Conservation (phyloP, 2,113 vertebrate genomes). For the Tichodroma muraria region DNA sequence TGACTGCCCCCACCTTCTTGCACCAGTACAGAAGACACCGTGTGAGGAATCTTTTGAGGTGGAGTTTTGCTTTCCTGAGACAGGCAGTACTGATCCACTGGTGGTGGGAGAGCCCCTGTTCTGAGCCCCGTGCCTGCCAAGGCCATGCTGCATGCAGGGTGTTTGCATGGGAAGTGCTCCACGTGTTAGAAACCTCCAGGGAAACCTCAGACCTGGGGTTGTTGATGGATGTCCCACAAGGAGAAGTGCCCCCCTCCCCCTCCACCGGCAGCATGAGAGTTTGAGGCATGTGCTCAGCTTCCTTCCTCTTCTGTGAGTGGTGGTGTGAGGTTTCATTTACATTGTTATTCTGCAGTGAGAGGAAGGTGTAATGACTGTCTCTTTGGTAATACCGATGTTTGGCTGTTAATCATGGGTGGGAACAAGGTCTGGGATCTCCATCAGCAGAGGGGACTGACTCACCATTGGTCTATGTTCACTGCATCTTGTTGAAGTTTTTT, state of each 20-base stretch:
- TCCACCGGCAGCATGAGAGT: rapidly evolving
- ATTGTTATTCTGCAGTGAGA: background rate
- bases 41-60: background rate
- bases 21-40: background rate
- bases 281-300: conserved; percentile 3
- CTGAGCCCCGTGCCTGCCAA: background rate
- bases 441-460: conserved; percentile 2
- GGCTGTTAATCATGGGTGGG: background rate
- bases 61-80: background rate
- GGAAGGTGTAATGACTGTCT: background rate
- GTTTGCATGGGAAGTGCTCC: background rate
- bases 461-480: background rate
- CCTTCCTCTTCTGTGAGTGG: background rate
- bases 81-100: background rate
- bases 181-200: background rate
- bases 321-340: background rate
- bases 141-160: background rate
- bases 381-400: background rate
- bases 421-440: background rate
- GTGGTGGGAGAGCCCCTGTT: background rate
- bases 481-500: background rate
- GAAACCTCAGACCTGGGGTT: background rate
- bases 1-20: background rate
- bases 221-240: background rate
- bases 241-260: background rate